Conservation (phyloP, 2,113 vertebrate genomes). For the Sakesphorus luctuosus region DNA sequence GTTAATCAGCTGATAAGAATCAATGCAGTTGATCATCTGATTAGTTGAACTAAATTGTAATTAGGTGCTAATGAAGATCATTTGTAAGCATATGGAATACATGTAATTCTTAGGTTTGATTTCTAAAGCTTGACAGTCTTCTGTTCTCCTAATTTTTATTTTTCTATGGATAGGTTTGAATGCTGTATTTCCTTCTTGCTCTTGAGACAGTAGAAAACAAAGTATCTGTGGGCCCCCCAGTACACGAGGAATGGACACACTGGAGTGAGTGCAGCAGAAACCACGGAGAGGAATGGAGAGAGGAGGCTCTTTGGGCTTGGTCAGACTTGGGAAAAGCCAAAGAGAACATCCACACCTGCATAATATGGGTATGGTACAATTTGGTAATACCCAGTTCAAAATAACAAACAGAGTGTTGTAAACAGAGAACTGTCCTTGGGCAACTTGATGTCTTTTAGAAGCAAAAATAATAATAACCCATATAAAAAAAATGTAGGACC, state of each 20-base stretch:
- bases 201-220: not conserved
- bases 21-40: slow-evolving; percentile 49
- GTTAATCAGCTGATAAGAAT: slow-evolving; percentile 60
- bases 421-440: not conserved
- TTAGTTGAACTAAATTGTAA: slow-evolving; percentile 62
- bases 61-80: slow-evolving; percentile 57
- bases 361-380: not conserved
- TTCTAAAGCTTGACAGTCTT: not conserved
- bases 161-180: not conserved
- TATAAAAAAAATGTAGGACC: not conserved
- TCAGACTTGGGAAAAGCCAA: not conserved
- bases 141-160: not conserved
- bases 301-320: not conserved
- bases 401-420: not conserved
- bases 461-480: not conserved
- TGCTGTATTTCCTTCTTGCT: not conserved
- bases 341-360: not conserved
- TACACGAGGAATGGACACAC: no score
- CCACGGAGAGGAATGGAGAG: not conserved
- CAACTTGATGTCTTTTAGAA: not conserved
- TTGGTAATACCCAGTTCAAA: not conserved
- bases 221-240: not conserved
- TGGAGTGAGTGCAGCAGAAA: not conserved
- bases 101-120: slow-evolving; percentile 30
- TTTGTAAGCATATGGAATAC: slow-evolving; percentile 36